phyloP scores from a whole-genome alignment of 1,140 invertebrate genomes.

The Drosophila lini region DNA sequence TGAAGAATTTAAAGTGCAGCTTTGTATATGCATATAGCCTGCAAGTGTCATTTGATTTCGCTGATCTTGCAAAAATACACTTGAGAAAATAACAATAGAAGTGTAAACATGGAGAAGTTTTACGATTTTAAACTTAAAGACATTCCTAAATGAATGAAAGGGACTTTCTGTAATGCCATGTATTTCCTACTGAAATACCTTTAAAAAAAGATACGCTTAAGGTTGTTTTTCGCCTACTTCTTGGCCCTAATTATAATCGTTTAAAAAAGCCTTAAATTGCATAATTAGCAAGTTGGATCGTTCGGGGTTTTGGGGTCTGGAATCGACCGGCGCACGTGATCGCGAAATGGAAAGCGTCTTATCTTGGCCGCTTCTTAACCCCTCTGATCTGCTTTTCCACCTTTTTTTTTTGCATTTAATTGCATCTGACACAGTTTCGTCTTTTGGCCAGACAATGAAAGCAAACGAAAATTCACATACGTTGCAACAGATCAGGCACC shows the following conservation, averaged over 20 bases:
- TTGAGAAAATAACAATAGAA: background rate
- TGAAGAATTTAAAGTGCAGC: conserved; percentile 23
- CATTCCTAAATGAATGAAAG: background rate
- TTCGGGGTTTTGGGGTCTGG: conserved; percentile 15
- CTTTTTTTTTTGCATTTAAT: conserved; percentile 37
- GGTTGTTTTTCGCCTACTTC: background rate
- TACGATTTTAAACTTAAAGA: background rate
- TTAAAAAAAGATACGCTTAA: background rate
- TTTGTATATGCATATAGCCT: background rate
- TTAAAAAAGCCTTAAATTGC: conserved; percentile 60
- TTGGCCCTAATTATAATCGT: conserved; percentile 50
- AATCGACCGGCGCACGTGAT: conserved; percentile 56
- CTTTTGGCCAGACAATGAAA: conserved; percentile 36
- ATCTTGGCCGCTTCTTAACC: conserved; percentile 12
- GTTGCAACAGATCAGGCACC: conserved; percentile 41
- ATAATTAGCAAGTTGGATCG: conserved; percentile 67
- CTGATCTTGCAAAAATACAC: conserved; percentile 23
- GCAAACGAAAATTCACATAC: conserved; percentile 55
- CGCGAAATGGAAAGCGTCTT: conserved; percentile 73
- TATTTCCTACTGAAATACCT: too few species aligned
- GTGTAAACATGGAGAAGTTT: background rate
- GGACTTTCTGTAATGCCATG: background rate
- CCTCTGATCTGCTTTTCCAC: conserved; percentile 19
- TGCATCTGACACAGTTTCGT: conserved; percentile 64
- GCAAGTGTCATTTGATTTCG: conserved; percentile 34